Conservation (phyloP, 2,888 invertebrate genomes). For the Sphinx pinastri region DNA sequence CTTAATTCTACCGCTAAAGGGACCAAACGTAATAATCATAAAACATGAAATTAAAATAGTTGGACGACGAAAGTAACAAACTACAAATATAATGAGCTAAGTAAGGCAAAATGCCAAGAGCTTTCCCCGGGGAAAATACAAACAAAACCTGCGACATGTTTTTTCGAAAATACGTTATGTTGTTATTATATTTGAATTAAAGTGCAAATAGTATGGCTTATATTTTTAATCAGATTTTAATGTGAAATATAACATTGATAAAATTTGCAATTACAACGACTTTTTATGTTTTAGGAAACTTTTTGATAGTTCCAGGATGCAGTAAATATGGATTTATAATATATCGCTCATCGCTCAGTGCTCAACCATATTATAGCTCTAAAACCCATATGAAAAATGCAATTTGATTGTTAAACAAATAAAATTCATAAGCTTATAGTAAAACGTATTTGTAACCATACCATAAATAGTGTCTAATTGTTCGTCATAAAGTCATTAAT, state of each 20-base stretch:
- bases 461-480: not conserved
- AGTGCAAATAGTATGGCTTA: too few relatives aligned
- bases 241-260: too few relatives aligned
- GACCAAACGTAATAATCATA: conserved; percentile 33
- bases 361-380: too few relatives aligned
- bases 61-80: conserved; percentile 43
- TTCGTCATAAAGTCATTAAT: not conserved
- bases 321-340: too few relatives aligned
- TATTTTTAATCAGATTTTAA: not conserved
- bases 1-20: conserved; percentile 11
- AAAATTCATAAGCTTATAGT: too few relatives aligned
- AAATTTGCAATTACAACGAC: too few relatives aligned
- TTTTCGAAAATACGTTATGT: conserved; percentile 12
- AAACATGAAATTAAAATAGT: conserved; percentile 43
- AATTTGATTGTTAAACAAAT: too few relatives aligned
- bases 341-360: too few relatives aligned
- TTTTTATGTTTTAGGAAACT: too few relatives aligned
- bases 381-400: too few relatives aligned
- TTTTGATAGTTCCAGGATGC: too few relatives aligned
- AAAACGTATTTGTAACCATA: too few relatives aligned
- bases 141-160: conserved; percentile 23
- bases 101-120: conserved; percentile 44
- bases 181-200: not conserved
- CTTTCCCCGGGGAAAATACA: conserved; percentile 30
- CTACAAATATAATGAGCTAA: conserved; percentile 40